A percentile compares a stretch with the other conserved stretches of the same genome.
Conservation (phyloP, 2,888 invertebrate genomes). For the Parnassius glacialis region DNA sequence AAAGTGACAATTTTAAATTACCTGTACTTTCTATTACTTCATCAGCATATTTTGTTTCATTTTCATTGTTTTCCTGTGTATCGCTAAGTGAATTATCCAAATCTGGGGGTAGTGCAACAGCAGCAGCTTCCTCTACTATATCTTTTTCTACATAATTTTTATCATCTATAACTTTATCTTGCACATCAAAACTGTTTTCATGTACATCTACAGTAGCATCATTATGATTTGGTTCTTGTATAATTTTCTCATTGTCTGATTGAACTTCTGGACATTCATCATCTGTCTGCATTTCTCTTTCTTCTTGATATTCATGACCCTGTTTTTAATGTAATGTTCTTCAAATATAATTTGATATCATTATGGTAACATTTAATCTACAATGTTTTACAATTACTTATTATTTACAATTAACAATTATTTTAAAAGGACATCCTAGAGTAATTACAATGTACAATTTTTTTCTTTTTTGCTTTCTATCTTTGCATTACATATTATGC, state of each 20-base stretch:
- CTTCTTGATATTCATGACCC: slow-evolving; percentile 57
- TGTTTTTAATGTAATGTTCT: slow-evolving; percentile 31
- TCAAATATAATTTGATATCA: slow-evolving; percentile 14
- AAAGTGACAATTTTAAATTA: slow-evolving; percentile 26
- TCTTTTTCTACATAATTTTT: slow-evolving; percentile 27
- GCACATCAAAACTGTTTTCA: slow-evolving; percentile 32
- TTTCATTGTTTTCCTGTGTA: slow-evolving; percentile 39
- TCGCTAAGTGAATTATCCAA: slow-evolving; percentile 45
- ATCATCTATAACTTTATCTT: slow-evolving; percentile 30
- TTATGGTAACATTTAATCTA: slow-evolving; percentile 9
- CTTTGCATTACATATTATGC: too few species aligned
- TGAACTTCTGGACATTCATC: slow-evolving; percentile 49
- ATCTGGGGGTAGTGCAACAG: slow-evolving; percentile 42
- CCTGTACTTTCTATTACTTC: slow-evolving; percentile 35
- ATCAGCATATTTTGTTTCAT: slow-evolving; percentile 31
- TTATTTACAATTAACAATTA: neutral
- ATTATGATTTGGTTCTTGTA: slow-evolving; percentile 25
- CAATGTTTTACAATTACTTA: slow-evolving; percentile 13
- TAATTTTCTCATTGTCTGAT: slow-evolving; percentile 45
- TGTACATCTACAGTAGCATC: slow-evolving; percentile 22
- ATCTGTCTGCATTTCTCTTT: slow-evolving; percentile 60
- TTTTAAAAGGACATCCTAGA: too few species aligned
- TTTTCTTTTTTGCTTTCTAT: too few species aligned
- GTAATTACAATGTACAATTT: too few species aligned
- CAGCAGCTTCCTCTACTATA: slow-evolving; percentile 28